Evolutionary conservation across 1,140 invertebrate genomes (phyloP).

Genomic region (Meloidogyne hapla): DNA sequence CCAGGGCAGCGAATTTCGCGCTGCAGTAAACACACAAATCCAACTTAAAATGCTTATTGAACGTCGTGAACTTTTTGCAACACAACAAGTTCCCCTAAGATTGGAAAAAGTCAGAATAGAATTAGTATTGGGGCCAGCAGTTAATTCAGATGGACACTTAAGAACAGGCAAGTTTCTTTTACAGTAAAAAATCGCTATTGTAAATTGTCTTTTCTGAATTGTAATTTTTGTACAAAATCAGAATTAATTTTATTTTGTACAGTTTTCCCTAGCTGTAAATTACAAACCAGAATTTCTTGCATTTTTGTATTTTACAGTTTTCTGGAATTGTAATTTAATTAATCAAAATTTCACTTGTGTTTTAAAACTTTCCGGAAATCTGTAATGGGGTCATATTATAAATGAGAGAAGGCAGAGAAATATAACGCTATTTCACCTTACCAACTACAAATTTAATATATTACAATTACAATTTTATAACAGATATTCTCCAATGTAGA

Average conservation of each 20-base stretch:
- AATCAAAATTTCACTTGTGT: not conserved
- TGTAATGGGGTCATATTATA: too few relatives aligned
- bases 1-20: conserved; percentile 50
- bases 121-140: conserved; percentile 15
- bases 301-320: too few relatives aligned
- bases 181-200: not conserved
- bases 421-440: too few relatives aligned
- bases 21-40: conserved; percentile 49
- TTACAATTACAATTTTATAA: too few relatives aligned
- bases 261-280: too few relatives aligned
- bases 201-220: not conserved
- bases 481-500: conserved; percentile 53
- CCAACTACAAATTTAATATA: too few relatives aligned
- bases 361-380: conserved; percentile 13
- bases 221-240: not conserved
- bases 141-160: conserved; percentile 29
- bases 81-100: conserved; percentile 55
- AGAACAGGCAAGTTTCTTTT: not conserved
- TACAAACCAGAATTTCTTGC: too few relatives aligned
- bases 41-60: conserved; percentile 40
- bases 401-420: too few relatives aligned
- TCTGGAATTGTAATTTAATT: conserved; percentile 6
- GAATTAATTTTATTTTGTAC: too few relatives aligned
- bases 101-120: conserved; percentile 53
- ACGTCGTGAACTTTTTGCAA: conserved; percentile 44